Evolutionary conservation across 2,797 vertebrate species (phyloP).

Genomic region (Melanotaenia nigrans): DNA sequence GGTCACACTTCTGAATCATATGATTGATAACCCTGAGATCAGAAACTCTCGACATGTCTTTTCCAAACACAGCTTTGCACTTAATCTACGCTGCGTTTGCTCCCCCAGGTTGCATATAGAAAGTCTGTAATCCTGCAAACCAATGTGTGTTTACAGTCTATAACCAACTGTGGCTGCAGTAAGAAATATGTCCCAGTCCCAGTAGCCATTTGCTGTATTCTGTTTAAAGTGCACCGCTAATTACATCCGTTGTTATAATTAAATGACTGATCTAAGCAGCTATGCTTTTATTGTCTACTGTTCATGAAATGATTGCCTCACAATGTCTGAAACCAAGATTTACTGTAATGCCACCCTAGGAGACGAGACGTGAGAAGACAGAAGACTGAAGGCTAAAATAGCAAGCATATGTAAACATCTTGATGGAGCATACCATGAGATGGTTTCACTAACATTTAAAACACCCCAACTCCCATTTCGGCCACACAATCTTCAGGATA

Average conservation of each 20-base stretch:
- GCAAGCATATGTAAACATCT: conserved; percentile 69
- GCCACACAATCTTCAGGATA: conserved; percentile 9
- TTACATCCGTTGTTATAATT: conserved; percentile 73
- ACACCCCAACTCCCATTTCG: conserved; percentile 40
- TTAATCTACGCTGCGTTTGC: conserved; percentile 39
- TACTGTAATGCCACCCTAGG: conserved; percentile 68
- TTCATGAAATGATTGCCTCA: conserved; percentile 69
- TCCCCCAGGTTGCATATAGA: conserved; percentile 55
- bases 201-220: conserved; percentile 67
- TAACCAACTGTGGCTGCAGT: conserved; percentile 62
- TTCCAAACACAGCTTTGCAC: conserved; percentile 14
- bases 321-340: conserved; percentile 58
- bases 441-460: conserved; percentile 45
- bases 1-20: conserved; percentile 61
- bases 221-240: conserved; percentile 72
- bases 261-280: conserved; percentile 68
- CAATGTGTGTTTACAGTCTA: conserved; percentile 67
- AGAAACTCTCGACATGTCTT: conserved; percentile 45
- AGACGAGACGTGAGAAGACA: conserved; percentile 51
- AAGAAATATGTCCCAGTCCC: conserved; percentile 62
- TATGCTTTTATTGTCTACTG: conserved; percentile 68
- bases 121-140: conserved; percentile 73
- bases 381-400: conserved; percentile 61
- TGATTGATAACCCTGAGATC: conserved; percentile 63
- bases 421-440: conserved; percentile 48